Base-by-base conservation (phyloP, 35 echinoderm and acorn worm genomes). In the Heliocidaris tuberculata region DNA sequence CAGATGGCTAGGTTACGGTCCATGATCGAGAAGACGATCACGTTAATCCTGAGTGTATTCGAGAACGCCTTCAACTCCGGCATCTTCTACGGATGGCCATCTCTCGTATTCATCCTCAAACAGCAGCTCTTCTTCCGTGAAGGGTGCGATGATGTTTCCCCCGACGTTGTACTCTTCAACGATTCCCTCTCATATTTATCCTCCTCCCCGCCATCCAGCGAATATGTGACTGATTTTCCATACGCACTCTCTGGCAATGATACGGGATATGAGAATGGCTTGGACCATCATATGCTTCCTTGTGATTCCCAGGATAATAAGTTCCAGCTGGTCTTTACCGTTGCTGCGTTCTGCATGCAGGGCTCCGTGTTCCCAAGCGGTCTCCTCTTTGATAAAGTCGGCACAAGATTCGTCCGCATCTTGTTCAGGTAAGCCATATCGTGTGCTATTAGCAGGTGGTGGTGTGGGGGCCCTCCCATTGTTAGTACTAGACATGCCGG, bases 61-160 rank as follows among this genome's bases (percentile, higher is more conserved):
- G 91, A 93, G 30, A 93, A 93, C 50, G 91, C 91, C 30, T 93
- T 93, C 91, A 93, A 93, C 91, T 49, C 91, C 49, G 96, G 96
- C 30, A 95, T 96, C 56, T 95, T 96, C 61, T 96, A 96, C 60
- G 96, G 96, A 21, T 96, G 96, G 96, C 96, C 96, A 11, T 94
- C 96, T 17, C 94, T 96, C 87, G 96, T 91, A 16, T 96, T 96
- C 48, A 60, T 96, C 59, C 94, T 96, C 9, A 95, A 96, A 61
- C 31, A 52, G 42, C 71, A 92, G 27, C 87, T 88, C 2, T 96
- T 94, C 88, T 96, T 96, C 96, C 94, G 52, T 31, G 88, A 96
- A 35, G 60, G 94, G 30, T 96, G 96, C 49, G n/a, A 93, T 31
- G 47, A 89, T 32, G 13, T 47, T 48, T 59, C 47, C 48, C 91